Evolutionary conservation across 2,888 invertebrate genomes (phyloP).

Genomic region (Penaeus monodon): DNA sequence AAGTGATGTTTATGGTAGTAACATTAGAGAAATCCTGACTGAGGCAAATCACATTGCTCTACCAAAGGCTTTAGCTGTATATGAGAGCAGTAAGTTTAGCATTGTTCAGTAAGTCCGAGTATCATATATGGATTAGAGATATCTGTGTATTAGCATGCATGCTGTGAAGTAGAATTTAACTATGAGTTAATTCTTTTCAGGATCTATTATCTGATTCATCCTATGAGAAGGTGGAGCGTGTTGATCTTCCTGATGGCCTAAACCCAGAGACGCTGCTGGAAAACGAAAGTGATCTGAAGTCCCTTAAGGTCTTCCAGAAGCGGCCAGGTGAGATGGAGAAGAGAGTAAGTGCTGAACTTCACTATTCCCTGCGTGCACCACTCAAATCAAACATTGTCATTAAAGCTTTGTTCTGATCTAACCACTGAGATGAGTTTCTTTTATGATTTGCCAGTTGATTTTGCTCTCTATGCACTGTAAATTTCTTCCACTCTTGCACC

Average conservation of each 20-base stretch:
- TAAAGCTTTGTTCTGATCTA: slow-evolving; percentile 11
- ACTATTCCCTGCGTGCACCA: slow-evolving; percentile 7
- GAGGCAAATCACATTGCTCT: slow-evolving; percentile 78
- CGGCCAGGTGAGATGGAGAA: slow-evolving; percentile 73
- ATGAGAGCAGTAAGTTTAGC: slow-evolving; percentile 75
- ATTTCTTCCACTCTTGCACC: slow-evolving; percentile 9
- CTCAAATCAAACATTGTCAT: slow-evolving; percentile 34
- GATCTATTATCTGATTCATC: slow-evolving; percentile 86
- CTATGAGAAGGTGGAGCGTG: slow-evolving; percentile 89
- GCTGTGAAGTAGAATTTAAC: not conserved
- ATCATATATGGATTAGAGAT: not conserved
- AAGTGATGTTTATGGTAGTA: slow-evolving; percentile 75
- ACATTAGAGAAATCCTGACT: slow-evolving; percentile 78
- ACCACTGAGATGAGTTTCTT: too few species aligned
- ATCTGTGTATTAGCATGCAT: not conserved
- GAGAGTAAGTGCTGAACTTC: slow-evolving; percentile 21
- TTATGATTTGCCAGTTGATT: not conserved
- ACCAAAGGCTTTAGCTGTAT: slow-evolving; percentile 85
- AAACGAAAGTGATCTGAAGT: slow-evolving; percentile 89
- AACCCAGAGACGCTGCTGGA: slow-evolving; percentile 83
- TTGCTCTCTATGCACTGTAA: not conserved
- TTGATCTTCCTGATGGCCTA: slow-evolving; percentile 84
- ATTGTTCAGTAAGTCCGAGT: not conserved
- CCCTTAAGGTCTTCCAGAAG: slow-evolving; percentile 89
- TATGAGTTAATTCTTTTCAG: slow-evolving; percentile 16